Conservation (phyloP, 2,797 vertebrate species). For the Lacerta agilis region DNA sequence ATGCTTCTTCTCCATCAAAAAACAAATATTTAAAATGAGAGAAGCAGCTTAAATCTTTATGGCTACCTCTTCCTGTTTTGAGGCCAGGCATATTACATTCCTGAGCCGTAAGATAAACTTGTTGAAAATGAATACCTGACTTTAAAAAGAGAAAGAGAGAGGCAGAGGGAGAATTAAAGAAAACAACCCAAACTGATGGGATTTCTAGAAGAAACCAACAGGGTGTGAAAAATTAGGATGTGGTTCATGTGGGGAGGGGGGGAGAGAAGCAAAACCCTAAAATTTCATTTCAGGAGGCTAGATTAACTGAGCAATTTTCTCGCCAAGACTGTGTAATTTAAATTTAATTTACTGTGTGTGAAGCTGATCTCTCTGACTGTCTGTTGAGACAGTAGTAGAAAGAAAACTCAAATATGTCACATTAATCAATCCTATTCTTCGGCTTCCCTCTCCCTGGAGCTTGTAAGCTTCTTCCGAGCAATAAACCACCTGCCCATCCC, state of each 20-base stretch:
- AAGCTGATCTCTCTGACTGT: slow-evolving; percentile 75
- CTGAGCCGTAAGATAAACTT: slow-evolving; percentile 18
- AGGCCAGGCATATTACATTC: slow-evolving; percentile 2
- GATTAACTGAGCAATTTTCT: slow-evolving; percentile 72
- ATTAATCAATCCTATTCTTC: slow-evolving; percentile 85
- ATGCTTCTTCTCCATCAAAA: background rate
- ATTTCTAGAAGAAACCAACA: slow-evolving; percentile 59
- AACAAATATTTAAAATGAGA: background rate
- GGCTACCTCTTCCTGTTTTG: background rate
- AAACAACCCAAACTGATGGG: slow-evolving; percentile 47
- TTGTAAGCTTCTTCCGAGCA: slow-evolving; percentile 65
- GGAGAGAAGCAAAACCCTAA: slow-evolving; percentile 49
- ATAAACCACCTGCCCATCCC: slow-evolving; percentile 43
- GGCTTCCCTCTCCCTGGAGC: slow-evolving; percentile 81
- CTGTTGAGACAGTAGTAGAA: slow-evolving; percentile 81
- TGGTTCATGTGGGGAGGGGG: slow-evolving; percentile 26
- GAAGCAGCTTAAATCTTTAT: background rate
- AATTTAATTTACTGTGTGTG: slow-evolving; percentile 85
- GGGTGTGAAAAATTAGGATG: slow-evolving; percentile 59
- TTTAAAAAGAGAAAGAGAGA: slow-evolving; percentile 45
- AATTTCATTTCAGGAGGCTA: slow-evolving; percentile 57
- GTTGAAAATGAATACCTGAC: accelerated
- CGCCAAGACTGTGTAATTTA: slow-evolving; percentile 82
- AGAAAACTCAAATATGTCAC: slow-evolving; percentile 79
- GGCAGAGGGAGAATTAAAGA: slow-evolving; percentile 6